Evolutionary conservation across 1,140 invertebrate genomes (phyloP), one percentile per base, ranked within the genome.

Genomic region (Polyergus mexicanus): DNA sequence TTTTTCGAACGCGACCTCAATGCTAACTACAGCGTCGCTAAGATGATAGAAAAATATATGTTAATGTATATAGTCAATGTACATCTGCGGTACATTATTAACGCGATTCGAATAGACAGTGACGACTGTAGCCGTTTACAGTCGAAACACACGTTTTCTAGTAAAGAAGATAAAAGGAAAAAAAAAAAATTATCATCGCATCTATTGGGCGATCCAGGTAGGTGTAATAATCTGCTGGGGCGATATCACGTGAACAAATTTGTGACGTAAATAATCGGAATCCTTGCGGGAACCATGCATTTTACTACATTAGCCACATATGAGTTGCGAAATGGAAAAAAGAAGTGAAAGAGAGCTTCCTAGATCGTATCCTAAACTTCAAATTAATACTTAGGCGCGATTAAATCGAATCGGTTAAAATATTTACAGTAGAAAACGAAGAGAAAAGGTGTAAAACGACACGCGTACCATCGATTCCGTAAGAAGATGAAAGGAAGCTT

Each of bases 41-140:
- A 75, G 16, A 10, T 44, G 41, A 80, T 69, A 54, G 4, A 35
- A 35, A 16, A 63, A 11, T 71, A 44, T 68, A 68, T 5, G 56
- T 81, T 51, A 81, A 72, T 74, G 54, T 83, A 74, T 60, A 83
- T 83, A 83, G 19, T 41, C 65, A 4, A 51, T 51, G 47, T 51
- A 28, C 22, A 11, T 60, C 7, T 35, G 25, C 68, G 54, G 8
- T 72, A 58, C 38, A 19, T 83, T 74, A 62, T n/a, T 71, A 71
- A 25, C 58, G 66, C 35, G 22, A 72, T 60, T 38, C 28, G 32
- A 38, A 47, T 80, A 56, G 16, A 44, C 25, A 47, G 4, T 41
- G 65, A 44, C 19, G 68, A 81, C 51, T 58, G 35, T 35, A 41
- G 13, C 4, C 19, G 25, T 2, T 47, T 56, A 38, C 35, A 32